Conservation (phyloP, 2,113 vertebrate genomes). For the Nerophis ophidion region DNA sequence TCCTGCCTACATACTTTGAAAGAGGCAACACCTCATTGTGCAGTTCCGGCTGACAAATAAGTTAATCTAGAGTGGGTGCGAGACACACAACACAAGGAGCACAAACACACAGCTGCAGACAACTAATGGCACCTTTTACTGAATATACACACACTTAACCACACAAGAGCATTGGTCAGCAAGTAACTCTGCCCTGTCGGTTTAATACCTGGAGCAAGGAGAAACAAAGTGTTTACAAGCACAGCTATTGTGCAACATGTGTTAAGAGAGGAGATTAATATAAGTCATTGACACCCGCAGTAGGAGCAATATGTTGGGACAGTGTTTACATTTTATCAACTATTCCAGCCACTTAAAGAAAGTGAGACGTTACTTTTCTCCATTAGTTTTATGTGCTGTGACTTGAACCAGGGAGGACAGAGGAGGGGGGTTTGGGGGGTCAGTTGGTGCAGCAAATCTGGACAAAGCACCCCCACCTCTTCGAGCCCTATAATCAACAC, state of each 20-base stretch:
- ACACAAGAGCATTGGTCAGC: conserved; percentile 5
- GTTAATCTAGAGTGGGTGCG: conserved; percentile 26
- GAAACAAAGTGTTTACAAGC: conserved; percentile 10
- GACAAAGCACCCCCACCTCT: conserved; percentile 34
- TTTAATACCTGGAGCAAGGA: conserved; percentile 1
- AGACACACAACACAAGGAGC: conserved; percentile 27
- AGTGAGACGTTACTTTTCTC: conserved; percentile 31
- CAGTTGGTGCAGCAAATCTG: conserved; percentile 32
- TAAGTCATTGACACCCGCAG: not conserved
- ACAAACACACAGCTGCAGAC: conserved; percentile 23
- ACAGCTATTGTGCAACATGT: conserved; percentile 3
- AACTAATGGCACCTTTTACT: conserved; percentile 42
- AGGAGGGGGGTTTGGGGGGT: not conserved
- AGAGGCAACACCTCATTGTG: conserved; percentile 59
- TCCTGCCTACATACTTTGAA: conserved; percentile 60
- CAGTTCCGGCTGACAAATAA: conserved; percentile 41
- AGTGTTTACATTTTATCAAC: conserved; percentile 31
- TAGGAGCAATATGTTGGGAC: conserved; percentile 9
- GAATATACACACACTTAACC: conserved; percentile 20
- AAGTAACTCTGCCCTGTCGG: not conserved
- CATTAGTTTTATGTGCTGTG: conserved; percentile 48
- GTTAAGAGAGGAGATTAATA: conserved; percentile 10
- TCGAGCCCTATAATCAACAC: conserved; percentile 56
- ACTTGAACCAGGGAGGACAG: conserved; percentile 6
- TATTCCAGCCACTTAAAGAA: conserved; percentile 21